Conservation (phyloP, 1,140 invertebrate genomes). For the Heliconius congener region DNA sequence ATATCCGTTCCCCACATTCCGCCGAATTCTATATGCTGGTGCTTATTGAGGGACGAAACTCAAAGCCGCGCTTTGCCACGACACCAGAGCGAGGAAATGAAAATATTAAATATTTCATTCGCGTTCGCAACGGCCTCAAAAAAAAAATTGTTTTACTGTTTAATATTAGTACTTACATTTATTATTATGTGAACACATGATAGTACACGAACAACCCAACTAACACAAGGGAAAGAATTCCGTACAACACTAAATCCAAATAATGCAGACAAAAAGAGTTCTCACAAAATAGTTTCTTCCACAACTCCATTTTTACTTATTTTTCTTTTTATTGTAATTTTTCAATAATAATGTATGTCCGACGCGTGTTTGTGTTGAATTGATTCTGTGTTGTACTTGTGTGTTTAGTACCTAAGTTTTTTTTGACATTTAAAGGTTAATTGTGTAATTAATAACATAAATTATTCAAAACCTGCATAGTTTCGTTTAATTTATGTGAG, state of each 20-base stretch:
- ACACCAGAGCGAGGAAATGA: too few species aligned
- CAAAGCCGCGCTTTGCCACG: too few species aligned
- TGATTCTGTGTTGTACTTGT: background rate
- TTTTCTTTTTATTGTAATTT: background rate
- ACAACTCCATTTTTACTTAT: background rate
- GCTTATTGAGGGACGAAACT: too few species aligned
- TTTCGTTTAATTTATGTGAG: background rate
- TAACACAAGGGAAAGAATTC: conserved; percentile 41
- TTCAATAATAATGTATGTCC: background rate
- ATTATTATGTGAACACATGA: conserved; percentile 25
- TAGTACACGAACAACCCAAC: conserved; percentile 55
- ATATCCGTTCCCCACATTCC: too few species aligned
- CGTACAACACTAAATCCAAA: conserved; percentile 41
- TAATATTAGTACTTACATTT: background rate
- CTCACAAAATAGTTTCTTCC: background rate
- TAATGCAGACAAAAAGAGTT: conserved; percentile 50
- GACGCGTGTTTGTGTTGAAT: background rate
- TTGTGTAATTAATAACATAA: background rate
- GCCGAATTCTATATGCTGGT: too few species aligned
- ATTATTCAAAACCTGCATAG: too few species aligned
- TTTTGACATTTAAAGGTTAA: background rate
- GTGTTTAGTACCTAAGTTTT: background rate
- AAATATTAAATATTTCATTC: too few species aligned
- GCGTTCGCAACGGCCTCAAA: too few species aligned
- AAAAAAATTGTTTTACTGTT: too few species aligned